Evolutionary conservation across 1,140 invertebrate genomes (phyloP).

Genomic region (Caenorhabditis brenneri): DNA sequence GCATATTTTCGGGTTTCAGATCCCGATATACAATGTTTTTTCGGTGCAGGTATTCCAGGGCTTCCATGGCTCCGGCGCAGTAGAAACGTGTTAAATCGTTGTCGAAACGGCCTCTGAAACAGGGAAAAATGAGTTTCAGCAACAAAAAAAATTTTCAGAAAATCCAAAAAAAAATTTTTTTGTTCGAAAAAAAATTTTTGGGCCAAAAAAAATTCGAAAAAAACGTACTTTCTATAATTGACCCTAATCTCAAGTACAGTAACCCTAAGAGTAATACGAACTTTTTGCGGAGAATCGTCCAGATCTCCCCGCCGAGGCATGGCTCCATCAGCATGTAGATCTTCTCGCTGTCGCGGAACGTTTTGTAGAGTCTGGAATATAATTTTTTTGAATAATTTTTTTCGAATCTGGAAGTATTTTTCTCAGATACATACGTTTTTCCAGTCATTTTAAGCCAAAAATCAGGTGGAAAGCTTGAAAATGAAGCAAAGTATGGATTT

Average conservation of each 20-base stretch:
- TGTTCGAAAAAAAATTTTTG: not conserved
- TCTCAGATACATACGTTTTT: too few relatives aligned
- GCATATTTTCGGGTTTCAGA: slow-evolving; percentile 89
- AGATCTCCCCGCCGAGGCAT: slow-evolving; percentile 92
- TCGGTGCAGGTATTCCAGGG: slow-evolving; percentile 91
- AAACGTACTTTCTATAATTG: slow-evolving; percentile 6
- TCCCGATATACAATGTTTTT: slow-evolving; percentile 95
- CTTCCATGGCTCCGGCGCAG: slow-evolving; percentile 92
- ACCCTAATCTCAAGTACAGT: not conserved
- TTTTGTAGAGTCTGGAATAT: slow-evolving; percentile 71
- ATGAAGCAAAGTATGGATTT: not conserved
- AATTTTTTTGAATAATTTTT: not conserved
- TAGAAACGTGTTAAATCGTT: slow-evolving; percentile 79
- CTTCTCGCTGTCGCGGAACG: slow-evolving; percentile 93
- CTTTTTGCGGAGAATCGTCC: slow-evolving; percentile 84
- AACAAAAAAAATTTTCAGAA: too few relatives aligned
- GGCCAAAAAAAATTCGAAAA: not conserved
- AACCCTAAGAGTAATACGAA: slow-evolving; percentile 62
- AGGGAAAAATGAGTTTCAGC: not conserved
- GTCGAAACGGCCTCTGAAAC: slow-evolving; percentile 72
- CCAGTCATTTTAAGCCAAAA: not conserved
- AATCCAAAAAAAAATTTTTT: too few relatives aligned
- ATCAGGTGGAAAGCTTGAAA: not conserved
- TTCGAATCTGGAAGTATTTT: not conserved
- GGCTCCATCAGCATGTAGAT: slow-evolving; percentile 97